A percentile compares a stretch with the other conserved stretches of the same genome.
Conservation (phyloP, 2,797 vertebrate genomes). For the Microctenopoma stevenorrisi region DNA sequence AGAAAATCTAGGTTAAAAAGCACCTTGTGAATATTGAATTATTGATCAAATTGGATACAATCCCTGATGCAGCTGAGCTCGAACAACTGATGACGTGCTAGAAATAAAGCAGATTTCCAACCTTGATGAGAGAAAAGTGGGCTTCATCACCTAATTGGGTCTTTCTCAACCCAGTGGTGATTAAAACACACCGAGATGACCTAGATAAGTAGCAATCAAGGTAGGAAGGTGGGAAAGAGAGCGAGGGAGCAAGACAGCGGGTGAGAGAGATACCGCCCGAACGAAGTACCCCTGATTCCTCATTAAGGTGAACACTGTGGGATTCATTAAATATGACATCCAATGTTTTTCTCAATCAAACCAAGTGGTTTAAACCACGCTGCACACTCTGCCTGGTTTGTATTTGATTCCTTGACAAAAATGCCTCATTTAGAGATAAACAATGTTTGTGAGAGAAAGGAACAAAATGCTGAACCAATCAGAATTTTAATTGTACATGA, state of each 20-base stretch:
- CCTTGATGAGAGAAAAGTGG: constrained; percentile 53
- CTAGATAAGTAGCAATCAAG: constrained; percentile 68
- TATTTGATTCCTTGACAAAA: constrained; percentile 21
- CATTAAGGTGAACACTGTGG: constrained; percentile 30
- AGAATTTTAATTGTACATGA: constrained; percentile 58
- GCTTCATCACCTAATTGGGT: constrained; percentile 54
- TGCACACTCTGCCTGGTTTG: constrained; percentile 3
- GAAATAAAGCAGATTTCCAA: constrained; percentile 48
- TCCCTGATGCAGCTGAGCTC: constrained; percentile 6
- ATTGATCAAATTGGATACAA: constrained; percentile 16
- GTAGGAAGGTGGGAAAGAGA: constrained; percentile 26
- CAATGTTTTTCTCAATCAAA: constrained; percentile 47
- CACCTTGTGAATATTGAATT: constrained; percentile 29
- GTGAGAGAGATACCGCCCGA: constrained; percentile 16
- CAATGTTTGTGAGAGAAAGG: constrained; percentile 35
- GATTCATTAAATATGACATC: constrained; percentile 39
- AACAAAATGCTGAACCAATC: constrained; percentile 55
- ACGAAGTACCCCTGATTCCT: constrained; percentile 39
- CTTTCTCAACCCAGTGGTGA: constrained; percentile 55
- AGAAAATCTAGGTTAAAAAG: constrained; percentile 13
- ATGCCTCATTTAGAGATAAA: constrained; percentile 14
- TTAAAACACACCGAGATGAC: constrained; percentile 63
- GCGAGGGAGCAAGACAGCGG: not conserved
- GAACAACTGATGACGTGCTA: constrained; percentile 22
- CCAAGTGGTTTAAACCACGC: constrained; percentile 6